Percentiles rank a stretch among this genome's conserved stretches.
These are phyloP conservation scores for Plectrocnemia conspersa DNA, from an alignment of 1,140 invertebrate genomes.

Conservation along the genomic window DNA sequence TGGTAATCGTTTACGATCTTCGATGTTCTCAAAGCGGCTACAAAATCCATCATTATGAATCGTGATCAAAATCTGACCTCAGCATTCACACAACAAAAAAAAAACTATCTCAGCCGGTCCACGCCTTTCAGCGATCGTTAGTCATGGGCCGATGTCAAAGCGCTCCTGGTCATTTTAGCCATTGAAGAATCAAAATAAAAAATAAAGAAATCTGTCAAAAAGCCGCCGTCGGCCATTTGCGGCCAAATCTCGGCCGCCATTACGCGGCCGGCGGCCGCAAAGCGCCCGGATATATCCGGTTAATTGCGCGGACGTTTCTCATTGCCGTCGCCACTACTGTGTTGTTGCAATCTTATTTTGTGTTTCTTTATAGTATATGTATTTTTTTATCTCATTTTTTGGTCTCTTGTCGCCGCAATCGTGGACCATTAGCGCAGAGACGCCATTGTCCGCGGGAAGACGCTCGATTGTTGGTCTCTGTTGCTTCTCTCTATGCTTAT, in stretches of 20 bases:
- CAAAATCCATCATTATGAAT: too few species aligned
- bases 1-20: too few species aligned
- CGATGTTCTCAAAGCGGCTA: too few species aligned
- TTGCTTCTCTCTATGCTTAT: background rate
- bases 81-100: too few species aligned
- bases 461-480: background rate
- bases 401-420: slow-evolving; percentile 15
- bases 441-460: slow-evolving; percentile 4
- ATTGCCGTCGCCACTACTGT: background rate
- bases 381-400: background rate
- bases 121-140: too few species aligned
- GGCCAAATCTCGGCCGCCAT: slow-evolving; percentile 7
- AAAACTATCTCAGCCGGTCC: too few species aligned
- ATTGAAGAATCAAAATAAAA: slow-evolving; percentile 4
- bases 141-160: too few species aligned
- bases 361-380: background rate
- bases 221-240: slow-evolving; percentile 18
- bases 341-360: slow-evolving; percentile 9
- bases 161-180: background rate
- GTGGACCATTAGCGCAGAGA: slow-evolving; percentile 22
- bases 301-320: slow-evolving; percentile 7
- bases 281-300: slow-evolving; percentile 10
- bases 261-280: slow-evolving; percentile 14
- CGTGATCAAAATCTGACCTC: too few species aligned
- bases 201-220: background rate